phyloP scores from a whole-genome alignment of 2,113 vertebrate species.

The Microcebus tavaratra region DNA sequence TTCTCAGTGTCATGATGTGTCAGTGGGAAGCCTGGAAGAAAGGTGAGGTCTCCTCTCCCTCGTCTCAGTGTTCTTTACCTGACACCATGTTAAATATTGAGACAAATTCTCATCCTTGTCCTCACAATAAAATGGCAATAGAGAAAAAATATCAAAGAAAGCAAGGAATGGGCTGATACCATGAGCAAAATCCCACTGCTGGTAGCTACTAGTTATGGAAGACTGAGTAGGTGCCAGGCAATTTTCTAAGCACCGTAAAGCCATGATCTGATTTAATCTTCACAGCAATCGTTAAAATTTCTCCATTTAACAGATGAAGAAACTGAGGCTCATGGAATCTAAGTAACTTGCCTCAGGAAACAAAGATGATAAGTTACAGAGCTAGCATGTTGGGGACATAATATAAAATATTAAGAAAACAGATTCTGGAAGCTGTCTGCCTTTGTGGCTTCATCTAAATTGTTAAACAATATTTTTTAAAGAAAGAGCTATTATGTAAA shows the following conservation, averaged over 20 bases:
- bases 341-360: background rate
- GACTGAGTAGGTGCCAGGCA: background rate
- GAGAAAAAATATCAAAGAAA: background rate
- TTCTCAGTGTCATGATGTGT: background rate
- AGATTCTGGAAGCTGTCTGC: background rate
- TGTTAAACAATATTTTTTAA: background rate
- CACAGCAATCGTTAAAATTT: background rate
- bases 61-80: background rate
- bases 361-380: background rate
- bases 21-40: background rate
- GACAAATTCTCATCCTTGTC: background rate
- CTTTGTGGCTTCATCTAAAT: background rate
- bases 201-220: background rate
- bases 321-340: background rate
- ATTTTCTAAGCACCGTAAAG: background rate
- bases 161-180: background rate
- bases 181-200: background rate
- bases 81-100: background rate
- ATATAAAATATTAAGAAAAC: background rate
- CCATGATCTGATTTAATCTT: background rate
- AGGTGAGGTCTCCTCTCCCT: background rate
- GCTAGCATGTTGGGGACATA: background rate
- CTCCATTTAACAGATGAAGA: background rate
- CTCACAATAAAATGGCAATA: background rate
- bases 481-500: background rate